A percentile compares a stretch with the other conserved stretches of the same genome.
phyloP scores from a whole-genome alignment of 1,140 invertebrate genomes.

The Hycleus phaleratus region DNA sequence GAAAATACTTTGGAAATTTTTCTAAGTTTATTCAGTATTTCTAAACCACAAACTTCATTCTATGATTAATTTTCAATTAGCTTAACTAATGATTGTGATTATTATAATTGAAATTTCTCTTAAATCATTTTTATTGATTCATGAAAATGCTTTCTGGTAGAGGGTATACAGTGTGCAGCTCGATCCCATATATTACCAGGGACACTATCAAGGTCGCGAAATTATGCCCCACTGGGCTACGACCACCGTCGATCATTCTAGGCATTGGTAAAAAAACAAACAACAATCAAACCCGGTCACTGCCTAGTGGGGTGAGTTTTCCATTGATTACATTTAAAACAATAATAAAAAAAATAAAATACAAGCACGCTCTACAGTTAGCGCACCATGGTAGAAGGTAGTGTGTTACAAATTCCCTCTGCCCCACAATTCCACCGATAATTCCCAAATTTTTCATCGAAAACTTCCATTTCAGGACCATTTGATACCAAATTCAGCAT shows the following conservation, averaged over 20 bases:
- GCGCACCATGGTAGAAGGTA: background rate
- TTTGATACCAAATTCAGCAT: slow-evolving; percentile 70
- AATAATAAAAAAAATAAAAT: background rate
- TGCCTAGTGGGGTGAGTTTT: slow-evolving; percentile 37
- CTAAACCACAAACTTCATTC: too few relatives aligned
- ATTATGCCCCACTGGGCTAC: slow-evolving; percentile 35
- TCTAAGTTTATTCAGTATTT: too few relatives aligned
- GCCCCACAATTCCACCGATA: too few relatives aligned
- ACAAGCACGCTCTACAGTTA: slow-evolving; percentile 7
- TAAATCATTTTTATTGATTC: background rate
- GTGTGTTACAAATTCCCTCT: too few relatives aligned
- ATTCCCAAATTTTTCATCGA: too few relatives aligned
- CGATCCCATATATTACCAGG: slow-evolving; percentile 31
- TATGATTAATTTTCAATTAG: too few relatives aligned
- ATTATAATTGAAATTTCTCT: background rate
- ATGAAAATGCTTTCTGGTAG: slow-evolving; percentile 20
- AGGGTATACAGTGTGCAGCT: slow-evolving; percentile 38
- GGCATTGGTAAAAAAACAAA: slow-evolving; percentile 23
- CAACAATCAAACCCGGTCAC: slow-evolving; percentile 4
- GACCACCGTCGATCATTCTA: slow-evolving; percentile 23
- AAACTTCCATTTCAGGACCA: slow-evolving; percentile 56
- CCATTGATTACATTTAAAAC: background rate
- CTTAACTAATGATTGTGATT: background rate
- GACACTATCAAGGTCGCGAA: slow-evolving; percentile 26
- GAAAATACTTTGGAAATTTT: too few relatives aligned